These are phyloP conservation scores for Penelope pileata DNA, from an alignment of 2,113 vertebrate species.

Conservation along the genomic window DNA sequence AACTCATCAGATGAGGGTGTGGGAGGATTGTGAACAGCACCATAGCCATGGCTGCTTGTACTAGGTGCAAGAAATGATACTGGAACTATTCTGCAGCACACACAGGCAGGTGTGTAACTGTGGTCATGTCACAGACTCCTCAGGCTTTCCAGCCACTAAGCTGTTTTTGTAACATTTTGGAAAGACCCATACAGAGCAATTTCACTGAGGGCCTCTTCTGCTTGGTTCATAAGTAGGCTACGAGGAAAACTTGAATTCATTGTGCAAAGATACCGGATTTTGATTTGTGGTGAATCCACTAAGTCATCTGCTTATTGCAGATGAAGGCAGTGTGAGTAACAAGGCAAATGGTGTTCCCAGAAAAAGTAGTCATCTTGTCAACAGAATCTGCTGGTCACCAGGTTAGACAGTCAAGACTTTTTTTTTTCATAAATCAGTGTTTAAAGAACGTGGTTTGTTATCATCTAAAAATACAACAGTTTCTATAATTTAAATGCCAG, in stretches of 20 bases:
- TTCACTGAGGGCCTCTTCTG: not conserved
- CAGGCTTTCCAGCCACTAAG: not conserved
- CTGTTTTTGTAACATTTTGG: not conserved
- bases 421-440: not conserved
- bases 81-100: not conserved
- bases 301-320: not conserved
- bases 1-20: accelerated
- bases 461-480: not conserved
- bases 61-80: not conserved
- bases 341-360: not conserved
- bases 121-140: accelerated
- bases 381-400: not conserved
- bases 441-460: not conserved
- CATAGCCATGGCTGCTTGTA: not conserved
- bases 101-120: not conserved
- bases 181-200: accelerated
- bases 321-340: not conserved
- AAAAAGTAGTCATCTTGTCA: not conserved
- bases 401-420: not conserved
- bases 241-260: not conserved
- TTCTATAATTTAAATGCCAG: not conserved
- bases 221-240: not conserved
- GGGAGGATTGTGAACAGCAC: not conserved
- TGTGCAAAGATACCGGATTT: not conserved
- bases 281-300: not conserved